Evolutionary conservation across 2,888 invertebrate genomes (phyloP), one percentile per base, ranked within the genome.

Genomic region (Rutpela maculata): DNA sequence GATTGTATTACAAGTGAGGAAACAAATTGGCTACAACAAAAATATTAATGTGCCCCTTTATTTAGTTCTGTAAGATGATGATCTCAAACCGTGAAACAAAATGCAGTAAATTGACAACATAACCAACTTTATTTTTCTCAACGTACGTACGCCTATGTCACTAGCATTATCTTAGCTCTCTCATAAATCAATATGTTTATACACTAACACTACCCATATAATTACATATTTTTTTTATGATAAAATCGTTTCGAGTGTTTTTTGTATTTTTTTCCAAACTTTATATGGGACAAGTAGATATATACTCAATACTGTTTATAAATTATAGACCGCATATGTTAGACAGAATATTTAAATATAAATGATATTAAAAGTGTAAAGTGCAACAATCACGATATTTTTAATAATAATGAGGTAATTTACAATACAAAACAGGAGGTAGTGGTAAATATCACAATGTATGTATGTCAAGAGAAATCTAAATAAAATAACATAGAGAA

Each of bases 351-450:
- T 59, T 59, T 22, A 59, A 59, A 22, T 59, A 12, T 59, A 19
- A 59, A 59, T 19, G 12, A 10, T 19, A 59, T 19, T 59, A 12
- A 59, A 57, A 59, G 59, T 59, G 59, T 18, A 59, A 59, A 59
- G 59, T 19, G 59, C 59, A 59, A 59, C 22, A 59, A 59, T 11
- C 22, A 35, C 22, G n/a, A 35, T 4, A 11, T 63, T 38, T 18
- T 31, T 63, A 38, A 38, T 18, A 38, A 38, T 38, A 63, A 63
- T 63, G 38, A 17, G 17, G 18, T 18, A 35, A 38, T 38, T 63
- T 63, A n/a, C 17, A 18, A 38, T 7, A 66, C 50, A 50, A 66
- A 50, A 17, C 43, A 66, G 22, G 5, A 22, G 66, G 38, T 38
- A 66, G 11, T 65, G 7, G 2, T 43, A 43, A 18, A 18, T 11